A percentile compares a stretch with the other conserved stretches of the same genome.
Conservation (phyloP, 1,140 invertebrate genomes). For the Calephelis virginiensis region DNA sequence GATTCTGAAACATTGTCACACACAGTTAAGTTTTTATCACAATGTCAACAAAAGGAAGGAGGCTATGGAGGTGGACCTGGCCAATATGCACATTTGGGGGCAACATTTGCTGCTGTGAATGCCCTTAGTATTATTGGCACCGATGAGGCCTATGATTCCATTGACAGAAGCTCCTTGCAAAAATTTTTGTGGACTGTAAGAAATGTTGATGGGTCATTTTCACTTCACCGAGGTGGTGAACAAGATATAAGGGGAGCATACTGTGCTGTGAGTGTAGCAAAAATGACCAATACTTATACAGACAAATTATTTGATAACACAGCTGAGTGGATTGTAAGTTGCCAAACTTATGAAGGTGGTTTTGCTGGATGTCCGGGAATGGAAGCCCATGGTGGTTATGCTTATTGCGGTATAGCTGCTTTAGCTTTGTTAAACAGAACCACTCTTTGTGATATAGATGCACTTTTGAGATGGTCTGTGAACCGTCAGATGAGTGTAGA, state of each 20-base stretch:
- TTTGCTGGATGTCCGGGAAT: constrained; percentile 96
- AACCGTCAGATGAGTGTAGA: constrained; percentile 94
- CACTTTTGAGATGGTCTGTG: constrained; percentile 91
- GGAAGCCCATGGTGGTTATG: constrained; percentile 99
- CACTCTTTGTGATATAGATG: constrained; percentile 88
- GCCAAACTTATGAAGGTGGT: constrained; percentile 99
- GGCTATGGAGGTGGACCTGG: constrained; percentile 97
- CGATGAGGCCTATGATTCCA: constrained; percentile 90
- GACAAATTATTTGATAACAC: constrained; percentile 90
- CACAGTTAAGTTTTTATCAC: constrained; percentile 84
- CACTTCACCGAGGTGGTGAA: constrained; percentile 96
- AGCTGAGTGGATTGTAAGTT: constrained; percentile 94
- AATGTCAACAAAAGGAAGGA: constrained; percentile 89
- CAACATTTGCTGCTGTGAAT: constrained; percentile 98
- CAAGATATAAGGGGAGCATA: constrained; percentile 96
- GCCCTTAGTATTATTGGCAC: constrained; percentile 93
- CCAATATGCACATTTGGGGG: constrained; percentile 94
- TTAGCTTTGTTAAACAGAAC: constrained; percentile 90
- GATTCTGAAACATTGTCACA: constrained; percentile 82
- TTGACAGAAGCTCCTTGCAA: constrained; percentile 89
- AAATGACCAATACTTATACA: constrained; percentile 88
- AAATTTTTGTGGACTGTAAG: constrained; percentile 89
- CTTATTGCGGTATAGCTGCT: constrained; percentile 96
- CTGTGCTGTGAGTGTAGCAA: constrained; percentile 94
- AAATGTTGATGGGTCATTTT: constrained; percentile 93